Evolutionary conservation across 2,797 vertebrate genomes (phyloP).

Genomic region (Octomys mimax): DNA sequence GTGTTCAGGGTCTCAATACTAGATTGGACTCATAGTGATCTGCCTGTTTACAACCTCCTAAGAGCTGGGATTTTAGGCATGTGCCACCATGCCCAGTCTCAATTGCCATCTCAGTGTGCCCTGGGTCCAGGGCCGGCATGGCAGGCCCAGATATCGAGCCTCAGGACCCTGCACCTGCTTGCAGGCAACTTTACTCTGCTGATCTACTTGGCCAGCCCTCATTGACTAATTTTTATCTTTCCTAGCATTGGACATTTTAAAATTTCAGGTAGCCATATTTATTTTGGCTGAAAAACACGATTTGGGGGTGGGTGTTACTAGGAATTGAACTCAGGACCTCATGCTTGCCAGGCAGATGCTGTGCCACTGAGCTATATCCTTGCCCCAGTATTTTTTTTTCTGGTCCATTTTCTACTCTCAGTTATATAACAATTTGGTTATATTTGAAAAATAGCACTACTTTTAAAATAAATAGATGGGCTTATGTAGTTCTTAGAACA

Average conservation of each 20-base stretch:
- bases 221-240: neutral
- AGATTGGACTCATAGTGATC: too few relatives aligned
- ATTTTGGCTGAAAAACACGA: neutral
- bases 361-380: neutral
- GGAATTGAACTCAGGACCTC: too few relatives aligned
- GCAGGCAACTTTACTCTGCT: too few relatives aligned
- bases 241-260: neutral
- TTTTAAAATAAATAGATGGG: constrained; percentile 21
- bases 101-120: too few relatives aligned
- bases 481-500: neutral
- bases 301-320: neutral
- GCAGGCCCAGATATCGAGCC: too few relatives aligned
- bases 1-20: too few relatives aligned
- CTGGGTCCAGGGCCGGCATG: too few relatives aligned
- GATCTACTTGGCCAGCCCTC: too few relatives aligned
- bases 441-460: neutral
- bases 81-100: too few relatives aligned
- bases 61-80: too few relatives aligned
- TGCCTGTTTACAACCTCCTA: too few relatives aligned
- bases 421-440: neutral
- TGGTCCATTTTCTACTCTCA: neutral
- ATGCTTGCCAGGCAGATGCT: neutral
- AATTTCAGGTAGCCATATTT: neutral
- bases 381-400: neutral
- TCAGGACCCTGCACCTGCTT: too few relatives aligned